phyloP scores from a whole-genome alignment of 64 coral and sea anemone species.

The Pachyseris speciosa region DNA sequence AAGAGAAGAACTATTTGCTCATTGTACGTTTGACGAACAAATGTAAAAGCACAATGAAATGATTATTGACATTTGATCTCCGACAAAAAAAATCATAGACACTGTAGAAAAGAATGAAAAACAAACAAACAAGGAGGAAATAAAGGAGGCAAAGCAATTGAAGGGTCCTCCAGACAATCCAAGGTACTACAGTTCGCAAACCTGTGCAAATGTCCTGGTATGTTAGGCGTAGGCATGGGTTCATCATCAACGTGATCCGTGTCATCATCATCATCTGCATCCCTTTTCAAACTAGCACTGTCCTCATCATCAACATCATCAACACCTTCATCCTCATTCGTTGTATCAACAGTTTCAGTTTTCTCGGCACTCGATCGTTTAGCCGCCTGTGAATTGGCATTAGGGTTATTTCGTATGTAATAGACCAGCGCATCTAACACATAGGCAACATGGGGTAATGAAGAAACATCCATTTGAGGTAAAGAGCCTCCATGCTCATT shows the following conservation, averaged over 20 bases:
- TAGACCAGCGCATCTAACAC: conserved; percentile 96
- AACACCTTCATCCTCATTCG: conserved; percentile 75
- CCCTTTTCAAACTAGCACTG: conserved; percentile 59
- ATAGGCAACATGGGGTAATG: conserved; percentile 97
- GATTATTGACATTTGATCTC: no score
- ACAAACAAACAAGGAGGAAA: no score
- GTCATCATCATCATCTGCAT: conserved; percentile 92
- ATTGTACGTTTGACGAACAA: no score
- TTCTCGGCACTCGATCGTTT: conserved; percentile 50
- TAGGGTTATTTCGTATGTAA: conserved; percentile 95
- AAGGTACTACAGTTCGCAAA: no score
- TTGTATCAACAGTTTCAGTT: conserved; percentile 47
- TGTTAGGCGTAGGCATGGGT: conserved; percentile 74
- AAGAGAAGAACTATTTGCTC: no score
- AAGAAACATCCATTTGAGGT: conserved; percentile 90
- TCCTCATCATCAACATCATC: conserved; percentile 89
- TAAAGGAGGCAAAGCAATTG: no score
- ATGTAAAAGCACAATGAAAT: no score
- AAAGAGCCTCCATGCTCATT: conserved; percentile 92
- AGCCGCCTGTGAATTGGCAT: conserved; percentile 53
- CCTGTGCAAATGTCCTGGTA: conserved; percentile 80
- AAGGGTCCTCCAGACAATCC: no score
- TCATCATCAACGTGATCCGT: conserved; percentile 94
- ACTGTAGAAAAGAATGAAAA: no score
- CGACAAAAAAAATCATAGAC: no score